A percentile compares a stretch with the other conserved stretches of the same genome.
These are phyloP conservation scores for Phaonia tiefii DNA, from an alignment of 2,888 invertebrate genomes.

Conservation along the genomic window DNA sequence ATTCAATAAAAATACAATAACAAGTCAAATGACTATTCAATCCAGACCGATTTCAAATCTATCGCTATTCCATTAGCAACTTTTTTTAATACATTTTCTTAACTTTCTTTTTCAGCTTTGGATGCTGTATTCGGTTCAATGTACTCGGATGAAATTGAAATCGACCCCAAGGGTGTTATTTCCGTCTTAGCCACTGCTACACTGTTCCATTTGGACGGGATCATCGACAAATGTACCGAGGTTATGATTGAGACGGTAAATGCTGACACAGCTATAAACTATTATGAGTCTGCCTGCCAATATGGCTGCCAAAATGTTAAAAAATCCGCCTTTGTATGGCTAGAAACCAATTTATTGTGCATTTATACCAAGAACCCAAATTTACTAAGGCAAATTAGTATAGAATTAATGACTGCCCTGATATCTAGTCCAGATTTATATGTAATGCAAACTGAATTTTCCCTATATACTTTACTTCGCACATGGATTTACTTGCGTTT, in stretches of 20 bases:
- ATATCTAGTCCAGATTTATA: conserved; percentile 85
- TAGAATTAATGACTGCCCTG: conserved; percentile 85
- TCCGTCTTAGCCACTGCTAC: conserved; percentile 87
- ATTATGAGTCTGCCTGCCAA: conserved; percentile 85
- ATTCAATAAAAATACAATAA: too few relatives aligned
- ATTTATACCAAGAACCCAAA: conserved; percentile 83
- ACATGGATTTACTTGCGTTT: conserved; percentile 85
- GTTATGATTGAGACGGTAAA: conserved; percentile 89
- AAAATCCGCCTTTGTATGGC: conserved; percentile 85
- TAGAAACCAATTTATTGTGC: conserved; percentile 85
- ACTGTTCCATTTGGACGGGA: conserved; percentile 87
- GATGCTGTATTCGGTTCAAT: conserved; percentile 88
- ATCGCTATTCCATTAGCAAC: too few relatives aligned
- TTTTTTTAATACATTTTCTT: background rate
- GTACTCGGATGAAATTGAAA: conserved; percentile 87
- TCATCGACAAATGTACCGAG: conserved; percentile 87
- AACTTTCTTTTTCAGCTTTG: conserved; percentile 82
- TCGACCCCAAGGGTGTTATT: conserved; percentile 86
- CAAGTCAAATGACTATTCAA: too few relatives aligned
- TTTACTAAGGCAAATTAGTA: conserved; percentile 84
- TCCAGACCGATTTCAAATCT: too few relatives aligned
- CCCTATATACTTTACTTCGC: conserved; percentile 86
- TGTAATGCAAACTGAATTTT: conserved; percentile 90
- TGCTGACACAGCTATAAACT: conserved; percentile 85
- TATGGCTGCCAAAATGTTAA: conserved; percentile 85